Conservation (phyloP, 2,113 vertebrate species). For the Myodes glareolus region DNA sequence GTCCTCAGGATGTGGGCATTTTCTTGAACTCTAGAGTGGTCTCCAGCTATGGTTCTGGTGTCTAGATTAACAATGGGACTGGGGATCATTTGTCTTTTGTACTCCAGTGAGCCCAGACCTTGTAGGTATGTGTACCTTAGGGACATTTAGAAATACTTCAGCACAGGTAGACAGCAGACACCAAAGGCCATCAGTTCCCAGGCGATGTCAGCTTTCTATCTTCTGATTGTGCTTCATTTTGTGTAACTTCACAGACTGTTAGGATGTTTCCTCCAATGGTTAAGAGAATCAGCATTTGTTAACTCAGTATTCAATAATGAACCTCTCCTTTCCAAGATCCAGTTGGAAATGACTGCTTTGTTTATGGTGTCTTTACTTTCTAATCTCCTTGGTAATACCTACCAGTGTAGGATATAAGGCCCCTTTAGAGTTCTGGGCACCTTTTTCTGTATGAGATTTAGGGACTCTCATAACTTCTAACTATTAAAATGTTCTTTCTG, state of each 20-base stretch:
- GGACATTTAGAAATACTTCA: background rate
- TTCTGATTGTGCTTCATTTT: slow-evolving; percentile 4
- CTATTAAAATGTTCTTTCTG: slow-evolving; percentile 53
- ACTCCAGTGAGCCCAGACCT: background rate
- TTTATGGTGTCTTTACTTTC: background rate
- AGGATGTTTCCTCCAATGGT: background rate
- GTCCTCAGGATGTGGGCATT: background rate
- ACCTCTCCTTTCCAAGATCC: background rate
- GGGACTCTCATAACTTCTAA: slow-evolving; percentile 26
- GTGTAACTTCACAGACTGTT: background rate
- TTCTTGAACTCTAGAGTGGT: background rate
- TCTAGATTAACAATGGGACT: background rate
- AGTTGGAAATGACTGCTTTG: background rate
- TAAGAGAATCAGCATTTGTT: background rate
- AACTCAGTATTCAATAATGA: background rate
- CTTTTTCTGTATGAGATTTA: slow-evolving; percentile 17
- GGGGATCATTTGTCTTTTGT: background rate
- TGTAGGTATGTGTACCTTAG: background rate
- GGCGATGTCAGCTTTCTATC: background rate
- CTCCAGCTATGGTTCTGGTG: background rate
- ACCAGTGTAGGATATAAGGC: background rate
- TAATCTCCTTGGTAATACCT: background rate
- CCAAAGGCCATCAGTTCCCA: background rate
- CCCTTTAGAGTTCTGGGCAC: background rate
- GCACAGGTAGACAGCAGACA: background rate